phyloP scores from a whole-genome alignment of 2,797 vertebrate genomes.

The Scomberomorus guttatus region DNA sequence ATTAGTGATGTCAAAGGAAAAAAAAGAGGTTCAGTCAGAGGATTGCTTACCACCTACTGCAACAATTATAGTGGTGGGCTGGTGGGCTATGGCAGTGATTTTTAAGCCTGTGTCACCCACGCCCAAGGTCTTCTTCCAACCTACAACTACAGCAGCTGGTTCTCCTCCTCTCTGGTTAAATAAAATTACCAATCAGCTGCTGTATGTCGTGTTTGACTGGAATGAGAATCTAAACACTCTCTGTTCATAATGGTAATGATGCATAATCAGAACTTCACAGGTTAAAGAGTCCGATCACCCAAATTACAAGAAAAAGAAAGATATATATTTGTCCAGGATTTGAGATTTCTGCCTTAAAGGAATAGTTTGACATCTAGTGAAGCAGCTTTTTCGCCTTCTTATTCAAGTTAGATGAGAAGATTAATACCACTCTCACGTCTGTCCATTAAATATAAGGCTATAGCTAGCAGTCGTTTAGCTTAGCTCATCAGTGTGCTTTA shows the following conservation, averaged over 20 bases:
- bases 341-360: not conserved
- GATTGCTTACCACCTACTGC: constrained; percentile 27
- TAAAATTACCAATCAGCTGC: constrained; percentile 16
- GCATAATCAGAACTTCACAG: not conserved
- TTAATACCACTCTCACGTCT: not conserved
- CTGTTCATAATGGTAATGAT: not conserved
- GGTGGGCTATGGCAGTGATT: constrained; percentile 15
- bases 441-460: not conserved
- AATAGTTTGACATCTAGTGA: not conserved
- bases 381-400: not conserved
- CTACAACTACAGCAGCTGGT: constrained; percentile 24
- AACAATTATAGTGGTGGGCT: constrained; percentile 28
- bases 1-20: constrained; percentile 14
- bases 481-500: not conserved
- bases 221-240: constrained; percentile 10
- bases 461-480: not conserved
- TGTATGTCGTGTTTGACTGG: constrained; percentile 7
- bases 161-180: constrained; percentile 13
- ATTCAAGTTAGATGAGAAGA: too few relatives aligned
- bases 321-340: too few relatives aligned
- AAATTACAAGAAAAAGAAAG: too few relatives aligned
- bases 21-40: not conserved
- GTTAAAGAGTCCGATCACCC: too few relatives aligned
- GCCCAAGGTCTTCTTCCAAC: constrained; percentile 12
- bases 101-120: constrained; percentile 26